Evolutionary conservation across 2,888 invertebrate genomes (phyloP), one percentile per base, ranked within the genome.

Genomic region (Leptinotarsa tumamoca): DNA sequence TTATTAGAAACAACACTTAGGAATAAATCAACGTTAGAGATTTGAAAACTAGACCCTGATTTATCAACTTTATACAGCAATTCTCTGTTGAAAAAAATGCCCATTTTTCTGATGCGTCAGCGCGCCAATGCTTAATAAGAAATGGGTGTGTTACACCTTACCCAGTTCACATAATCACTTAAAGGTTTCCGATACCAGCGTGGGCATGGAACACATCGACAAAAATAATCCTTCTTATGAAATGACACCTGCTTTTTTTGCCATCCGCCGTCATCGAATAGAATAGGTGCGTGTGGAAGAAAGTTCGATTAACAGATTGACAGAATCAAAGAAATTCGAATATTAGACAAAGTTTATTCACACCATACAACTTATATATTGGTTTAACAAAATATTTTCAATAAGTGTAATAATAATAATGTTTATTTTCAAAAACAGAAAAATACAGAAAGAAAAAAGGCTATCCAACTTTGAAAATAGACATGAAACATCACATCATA

Each of bases 171-270:
- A 75, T 80, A 82, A 80, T 83, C 82, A 83, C 82, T 81, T 78
- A 80, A 79, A 77, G 82, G 79, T 82, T 81, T 82, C 80, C 83
- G 79, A 83, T 81, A 78, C 78, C 71, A 82, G 81, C 82, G 83
- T 82, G 82, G 82, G 83, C 81, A 75, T 72, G 66, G 77, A 82
- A 82, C 82, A 83, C 82, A 81, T 83, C 82, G 82, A 83, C 83
- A 83, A 83, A 83, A 83, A 81, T 83, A 83, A 83, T 80, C 82
- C 82, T 78, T 80, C 80, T 81, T 80, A 79, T 78, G 80, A 80
- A 76, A 81, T 82, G 81, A 82, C 82, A 82, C 81, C 75, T 75
- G 75, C 75, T 56, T 72, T 75, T 52, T 75, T 75, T 75, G 67
- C 68, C 72, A 68, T 66, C 68, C 33, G 14, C 63, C 63, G 33